Conservation (phyloP, 2,888 invertebrate species). For the Pediacus dermestoides region DNA sequence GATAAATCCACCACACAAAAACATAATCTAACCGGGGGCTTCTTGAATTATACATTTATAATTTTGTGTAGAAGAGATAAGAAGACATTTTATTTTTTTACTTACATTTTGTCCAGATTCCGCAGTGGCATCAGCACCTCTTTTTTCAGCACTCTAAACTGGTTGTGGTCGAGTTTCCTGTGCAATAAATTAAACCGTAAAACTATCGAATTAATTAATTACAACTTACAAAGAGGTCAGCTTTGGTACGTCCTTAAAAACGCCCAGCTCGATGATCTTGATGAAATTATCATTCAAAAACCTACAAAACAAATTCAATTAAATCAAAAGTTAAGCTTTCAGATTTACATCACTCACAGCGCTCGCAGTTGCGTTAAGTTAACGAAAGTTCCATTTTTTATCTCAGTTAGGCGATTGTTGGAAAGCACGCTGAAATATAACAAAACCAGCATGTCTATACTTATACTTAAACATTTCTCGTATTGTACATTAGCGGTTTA, state of each 20-base stretch:
- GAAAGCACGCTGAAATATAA: constrained; percentile 53
- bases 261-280: constrained; percentile 46
- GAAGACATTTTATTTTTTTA: constrained; percentile 22
- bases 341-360: constrained; percentile 45
- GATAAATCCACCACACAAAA: too few species aligned
- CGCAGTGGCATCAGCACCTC: constrained; percentile 46
- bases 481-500: too few species aligned
- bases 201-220: background rate
- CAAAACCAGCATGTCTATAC: too few species aligned
- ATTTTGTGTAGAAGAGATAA: background rate
- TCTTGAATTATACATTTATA: background rate
- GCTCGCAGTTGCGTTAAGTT: constrained; percentile 48
- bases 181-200: constrained; percentile 12
- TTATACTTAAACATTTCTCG: too few species aligned
- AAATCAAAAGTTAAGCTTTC: constrained; percentile 1
- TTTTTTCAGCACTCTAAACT: constrained; percentile 46
- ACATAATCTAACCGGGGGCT: too few species aligned
- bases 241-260: constrained; percentile 48
- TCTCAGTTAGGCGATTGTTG: constrained; percentile 48
- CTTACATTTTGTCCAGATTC: constrained; percentile 52
- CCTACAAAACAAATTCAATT: constrained; percentile 35
- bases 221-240: constrained; percentile 51
- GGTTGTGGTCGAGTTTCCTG: constrained; percentile 41
- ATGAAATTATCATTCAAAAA: constrained; percentile 52
- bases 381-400: constrained; percentile 51